phyloP scores from a whole-genome alignment of 2,888 invertebrate species.

The Ptilodon capucinus region DNA sequence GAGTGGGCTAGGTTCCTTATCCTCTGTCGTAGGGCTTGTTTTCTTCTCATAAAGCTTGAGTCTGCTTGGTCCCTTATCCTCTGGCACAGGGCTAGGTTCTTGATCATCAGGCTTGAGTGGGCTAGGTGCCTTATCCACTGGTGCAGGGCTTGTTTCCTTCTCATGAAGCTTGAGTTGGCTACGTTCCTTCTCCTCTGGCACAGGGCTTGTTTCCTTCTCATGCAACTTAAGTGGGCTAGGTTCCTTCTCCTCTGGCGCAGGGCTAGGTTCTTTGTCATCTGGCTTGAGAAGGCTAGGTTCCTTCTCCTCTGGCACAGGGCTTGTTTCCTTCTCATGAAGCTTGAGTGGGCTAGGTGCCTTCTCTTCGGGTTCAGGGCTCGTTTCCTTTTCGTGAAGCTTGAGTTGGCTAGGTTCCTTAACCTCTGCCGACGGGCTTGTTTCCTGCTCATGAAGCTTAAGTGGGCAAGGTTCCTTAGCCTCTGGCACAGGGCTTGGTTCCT shows the following conservation, averaged over 20 bases:
- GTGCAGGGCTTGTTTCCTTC: background rate
- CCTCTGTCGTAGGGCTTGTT: too few species aligned
- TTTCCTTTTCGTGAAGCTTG: conserved; percentile 1
- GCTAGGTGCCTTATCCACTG: too few species aligned
- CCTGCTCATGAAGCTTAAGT: conserved; percentile 1
- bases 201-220: background rate
- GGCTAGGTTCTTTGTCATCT: conserved; percentile 3
- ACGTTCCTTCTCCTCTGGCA: conserved; percentile 1
- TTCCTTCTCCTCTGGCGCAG: conserved; percentile 2
- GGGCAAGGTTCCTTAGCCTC: conserved; percentile 9
- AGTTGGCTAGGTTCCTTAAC: too few species aligned
- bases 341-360: conserved; percentile 4
- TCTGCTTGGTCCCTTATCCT: conserved; percentile 3
- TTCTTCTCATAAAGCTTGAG: conserved; percentile 1
- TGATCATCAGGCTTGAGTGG: too few species aligned
- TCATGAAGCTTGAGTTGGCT: conserved; percentile 9
- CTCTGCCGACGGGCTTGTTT: too few species aligned
- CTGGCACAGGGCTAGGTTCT: too few species aligned
- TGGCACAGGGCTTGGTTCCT: conserved; percentile 1
- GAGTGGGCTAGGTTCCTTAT: too few species aligned
- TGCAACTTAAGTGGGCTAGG: background rate
- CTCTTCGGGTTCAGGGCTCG: conserved; percentile 1
- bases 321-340: conserved; percentile 1
- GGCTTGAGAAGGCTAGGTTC: conserved; percentile 1
- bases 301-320: conserved; percentile 2